Percentiles rank a stretch among this genome's conserved stretches.
Evolutionary conservation across 2,888 invertebrate species (phyloP).

Genomic region (Athripsodes cinereus): DNA sequence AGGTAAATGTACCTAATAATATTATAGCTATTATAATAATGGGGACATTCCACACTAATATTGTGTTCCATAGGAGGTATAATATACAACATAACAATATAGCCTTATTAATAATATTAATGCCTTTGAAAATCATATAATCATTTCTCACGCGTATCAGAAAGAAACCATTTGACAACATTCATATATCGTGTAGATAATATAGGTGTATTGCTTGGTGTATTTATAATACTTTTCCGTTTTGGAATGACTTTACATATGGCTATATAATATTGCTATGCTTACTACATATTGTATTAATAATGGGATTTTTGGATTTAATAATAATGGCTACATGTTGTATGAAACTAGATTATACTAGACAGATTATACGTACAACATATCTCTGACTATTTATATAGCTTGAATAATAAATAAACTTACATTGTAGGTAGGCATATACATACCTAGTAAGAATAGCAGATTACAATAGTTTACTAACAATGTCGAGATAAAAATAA

Average conservation of each 20-base stretch:
- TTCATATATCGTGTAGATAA: constrained; percentile 14
- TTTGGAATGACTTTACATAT: neutral
- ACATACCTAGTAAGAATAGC: too few species aligned
- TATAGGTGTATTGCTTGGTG: neutral
- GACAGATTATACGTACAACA: too few species aligned
- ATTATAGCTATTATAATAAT: neutral
- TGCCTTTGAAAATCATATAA: constrained; percentile 22
- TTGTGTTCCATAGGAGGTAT: neutral
- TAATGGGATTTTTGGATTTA: too few species aligned
- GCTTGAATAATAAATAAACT: too few species aligned
- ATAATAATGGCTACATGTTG: too few species aligned
- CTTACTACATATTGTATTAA: too few species aligned
- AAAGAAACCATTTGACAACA: constrained; percentile 23
- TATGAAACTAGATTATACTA: too few species aligned
- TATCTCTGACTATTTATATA: too few species aligned
- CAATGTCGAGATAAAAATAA: too few species aligned
- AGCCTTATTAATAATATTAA: constrained; percentile 18
- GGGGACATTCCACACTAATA: neutral
- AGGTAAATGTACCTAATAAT: neutral
- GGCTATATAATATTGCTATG: too few species aligned
- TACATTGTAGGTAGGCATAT: too few species aligned
- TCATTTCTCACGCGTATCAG: constrained; percentile 24
- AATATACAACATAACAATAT: constrained; percentile 1
- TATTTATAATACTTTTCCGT: neutral
- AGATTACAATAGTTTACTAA: too few species aligned